These are phyloP conservation scores for Pipa parva DNA, from an alignment of 2,113 vertebrate species.

Conservation along the genomic window DNA sequence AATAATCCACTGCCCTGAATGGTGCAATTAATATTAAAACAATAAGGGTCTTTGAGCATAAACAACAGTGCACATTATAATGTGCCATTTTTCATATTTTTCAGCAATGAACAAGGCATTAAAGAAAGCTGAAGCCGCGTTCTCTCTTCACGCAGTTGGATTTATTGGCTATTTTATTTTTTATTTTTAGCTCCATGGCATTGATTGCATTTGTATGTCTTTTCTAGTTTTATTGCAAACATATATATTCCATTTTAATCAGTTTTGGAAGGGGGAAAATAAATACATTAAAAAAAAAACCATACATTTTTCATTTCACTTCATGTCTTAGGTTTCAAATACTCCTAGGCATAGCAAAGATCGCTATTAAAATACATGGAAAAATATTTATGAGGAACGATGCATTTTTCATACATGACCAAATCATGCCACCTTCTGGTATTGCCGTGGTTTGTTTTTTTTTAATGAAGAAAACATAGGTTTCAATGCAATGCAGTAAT, in stretches of 20 bases:
- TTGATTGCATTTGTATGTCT: constrained; percentile 51
- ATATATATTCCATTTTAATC: constrained; percentile 42
- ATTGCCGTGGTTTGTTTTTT: not conserved
- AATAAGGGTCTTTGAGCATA: constrained; percentile 3
- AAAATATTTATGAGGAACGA: constrained; percentile 52
- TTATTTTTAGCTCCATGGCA: constrained; percentile 57
- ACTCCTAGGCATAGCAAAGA: constrained; percentile 35
- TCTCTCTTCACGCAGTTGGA: constrained; percentile 56
- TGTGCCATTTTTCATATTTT: constrained; percentile 16
- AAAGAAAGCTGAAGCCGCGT: constrained; percentile 46
- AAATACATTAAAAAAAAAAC: constrained; percentile 56
- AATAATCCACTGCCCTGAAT: not conserved
- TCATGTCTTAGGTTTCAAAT: constrained; percentile 25
- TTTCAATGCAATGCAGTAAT: not conserved
- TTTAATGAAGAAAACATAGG: not conserved
- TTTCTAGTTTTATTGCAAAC: constrained; percentile 42
- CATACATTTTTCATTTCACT: constrained; percentile 47
- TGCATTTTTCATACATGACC: constrained; percentile 50
- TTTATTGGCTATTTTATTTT: constrained; percentile 57
- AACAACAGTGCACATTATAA: constrained; percentile 10
- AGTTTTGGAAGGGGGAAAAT: too few relatives aligned
- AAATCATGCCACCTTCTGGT: constrained; percentile 67
- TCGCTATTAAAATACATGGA: constrained; percentile 48
- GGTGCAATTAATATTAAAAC: not conserved
- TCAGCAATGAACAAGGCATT: constrained; percentile 19